Base-by-base conservation (phyloP, 2,888 invertebrate genomes). In the Drosophila rubida region DNA sequence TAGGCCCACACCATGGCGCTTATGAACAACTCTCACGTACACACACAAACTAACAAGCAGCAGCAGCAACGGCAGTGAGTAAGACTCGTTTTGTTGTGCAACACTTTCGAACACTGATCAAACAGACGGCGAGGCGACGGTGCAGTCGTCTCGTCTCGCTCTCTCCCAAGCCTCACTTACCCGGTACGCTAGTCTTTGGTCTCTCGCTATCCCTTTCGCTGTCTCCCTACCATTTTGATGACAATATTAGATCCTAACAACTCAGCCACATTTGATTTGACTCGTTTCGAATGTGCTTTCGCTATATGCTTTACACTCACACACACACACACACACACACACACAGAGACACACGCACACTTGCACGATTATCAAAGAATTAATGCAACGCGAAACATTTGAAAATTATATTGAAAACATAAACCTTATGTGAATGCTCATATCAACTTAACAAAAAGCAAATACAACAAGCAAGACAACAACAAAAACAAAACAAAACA, bases 241-340 rank as follows among this genome's bases (percentile, higher is more conserved):
- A 82, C 82, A 82, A 82, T 82, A 82, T 82, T 82, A 82, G 82
- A 87, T 65, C 82, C 82, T 82, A 87, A 72, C 71, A 75, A 61
- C 42, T 54, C 72, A 49, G 32, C 51, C n/a, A 41, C 41, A 11
- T 23, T 61, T 75, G 63, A 14, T 44, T 69, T 67, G 51, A 59
- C 23, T 68, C 65, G 46, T 69, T 63, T 49, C 60, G 42, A 58
- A 65, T 74, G 48, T 60, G 69, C 62, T 70, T 71, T 61, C 39
- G 76, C 77, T 45, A 39, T 55, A 42, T 65, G 72, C 59, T 51
- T 55, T 55, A 58, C 22, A 44, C 14, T 14, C 35, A 11, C 46
- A 44, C 51, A 44, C 32, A 65, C 25, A n/a, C n/a, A n/a, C n/a
- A n/a, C n/a, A n/a, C n/a, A 54, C 41, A 48, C 54, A 48, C 42